phyloP scores from a whole-genome alignment of 2,888 invertebrate species.

The Macrosiphum euphorbiae region DNA sequence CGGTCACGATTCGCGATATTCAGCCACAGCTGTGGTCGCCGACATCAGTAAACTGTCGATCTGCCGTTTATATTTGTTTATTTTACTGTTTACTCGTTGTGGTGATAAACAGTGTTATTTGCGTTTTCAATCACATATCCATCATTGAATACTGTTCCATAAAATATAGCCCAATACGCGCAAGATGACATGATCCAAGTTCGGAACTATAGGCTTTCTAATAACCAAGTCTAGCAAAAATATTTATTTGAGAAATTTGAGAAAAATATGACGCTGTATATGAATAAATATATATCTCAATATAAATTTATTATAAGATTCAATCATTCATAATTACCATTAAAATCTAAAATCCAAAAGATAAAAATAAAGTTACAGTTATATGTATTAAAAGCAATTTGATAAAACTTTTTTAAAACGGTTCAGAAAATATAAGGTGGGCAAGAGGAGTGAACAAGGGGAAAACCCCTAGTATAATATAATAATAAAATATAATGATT shows the following conservation, averaged over 20 bases:
- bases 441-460: not conserved
- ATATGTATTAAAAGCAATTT: not conserved
- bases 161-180: not conserved
- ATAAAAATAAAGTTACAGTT: not conserved
- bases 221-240: not conserved
- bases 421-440: not conserved
- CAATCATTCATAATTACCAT: not conserved
- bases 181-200: not conserved
- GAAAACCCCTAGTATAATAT: not conserved
- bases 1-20: not conserved
- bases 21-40: not conserved
- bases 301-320: not conserved
- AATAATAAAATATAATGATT: not conserved
- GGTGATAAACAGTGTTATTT: not conserved
- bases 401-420: not conserved
- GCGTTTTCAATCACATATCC: not conserved
- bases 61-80: not conserved
- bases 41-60: not conserved
- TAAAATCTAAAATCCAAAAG: not conserved
- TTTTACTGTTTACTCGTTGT: not conserved
- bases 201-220: not conserved
- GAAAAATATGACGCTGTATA: not conserved
- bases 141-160: not conserved
- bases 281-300: not conserved
- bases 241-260: not conserved